Evolutionary conservation across 2,797 vertebrate genomes (phyloP).

Genomic region (Cyprinodon diabolis): DNA sequence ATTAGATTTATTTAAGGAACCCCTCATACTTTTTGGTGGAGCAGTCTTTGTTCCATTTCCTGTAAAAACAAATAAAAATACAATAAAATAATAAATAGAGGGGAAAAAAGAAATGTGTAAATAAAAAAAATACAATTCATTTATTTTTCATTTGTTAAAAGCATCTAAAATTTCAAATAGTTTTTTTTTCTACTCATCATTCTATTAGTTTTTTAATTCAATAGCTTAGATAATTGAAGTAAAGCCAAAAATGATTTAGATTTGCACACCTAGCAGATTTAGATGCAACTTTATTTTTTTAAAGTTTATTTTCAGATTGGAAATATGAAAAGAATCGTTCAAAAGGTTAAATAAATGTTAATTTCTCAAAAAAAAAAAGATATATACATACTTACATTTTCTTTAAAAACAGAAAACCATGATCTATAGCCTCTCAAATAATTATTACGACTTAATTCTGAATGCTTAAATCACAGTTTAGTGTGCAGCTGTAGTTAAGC

Average conservation of each 20-base stretch:
- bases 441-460: too few species aligned
- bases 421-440: too few species aligned
- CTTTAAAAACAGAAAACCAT: too few species aligned
- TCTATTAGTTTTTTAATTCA: too few species aligned
- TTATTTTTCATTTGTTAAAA: not conserved
- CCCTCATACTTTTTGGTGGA: slow-evolving; percentile 63
- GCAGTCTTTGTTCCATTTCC: slow-evolving; percentile 28
- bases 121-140: not conserved
- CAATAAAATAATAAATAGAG: not conserved
- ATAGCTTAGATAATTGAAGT: not conserved
- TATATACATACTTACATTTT: not conserved
- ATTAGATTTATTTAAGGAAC: slow-evolving; percentile 1
- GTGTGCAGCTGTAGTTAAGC: too few species aligned
- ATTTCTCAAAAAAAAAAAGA: not conserved
- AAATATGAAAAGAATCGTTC: not conserved
- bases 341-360: not conserved
- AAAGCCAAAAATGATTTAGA: too few species aligned
- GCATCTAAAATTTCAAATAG: not conserved
- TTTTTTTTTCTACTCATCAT: not conserved
- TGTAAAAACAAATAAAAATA: slow-evolving; percentile 31
- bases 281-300: not conserved
- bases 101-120: too few species aligned
- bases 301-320: not conserved
- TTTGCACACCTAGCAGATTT: not conserved
- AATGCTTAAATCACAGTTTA: too few species aligned